Evolutionary conservation across 2,797 vertebrate species (phyloP), one percentile per base, ranked within the genome.

Genomic region (Nannoperca australis): DNA sequence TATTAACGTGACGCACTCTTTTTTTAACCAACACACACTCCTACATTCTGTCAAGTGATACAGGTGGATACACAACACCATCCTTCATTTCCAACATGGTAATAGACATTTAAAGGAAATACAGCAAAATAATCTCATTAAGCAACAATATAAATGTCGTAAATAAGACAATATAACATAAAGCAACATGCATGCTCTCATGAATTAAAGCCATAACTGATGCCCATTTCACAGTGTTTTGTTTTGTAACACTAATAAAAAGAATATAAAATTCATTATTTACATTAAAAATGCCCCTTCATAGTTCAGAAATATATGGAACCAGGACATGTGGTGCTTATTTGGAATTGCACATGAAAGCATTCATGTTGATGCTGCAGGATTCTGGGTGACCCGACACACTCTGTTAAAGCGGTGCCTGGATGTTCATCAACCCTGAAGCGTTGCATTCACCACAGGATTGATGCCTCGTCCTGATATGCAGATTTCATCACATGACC

Each of bases 231-330:
- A 76, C 45, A 45, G 12, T 59, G 51, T 64, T 7, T 8, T 17
- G 14, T 17, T 7, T 47, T 47, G 13, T 73, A 47, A 69, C 58
- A 71, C 38, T 14, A 38, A 72, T 53, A 67, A 54, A 84, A 70
- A 84, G 6, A 65, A 54, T 34, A 65, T 40, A 79, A 89, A 88
- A 88, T 49, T 45, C 44, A 32, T 58, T 76, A 38, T 67, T 70
- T 58, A 78, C 47, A 82, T 76, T 74, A 79, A 81, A 84, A 88
- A 85, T 40, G 38, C 55, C 61, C 55, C 3, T 74, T 83, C 32
- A 66, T 17, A 59, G 58, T 40, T 73, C 20, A 69, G 14, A 78
- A 24, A 74, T 59, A 42, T n/a, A 64, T 14, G 24, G 6, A 79
- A 76, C 44, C 32, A 54, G 44, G 22, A 76, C 55, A 65, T 59